phyloP scores from a whole-genome alignment of 2,888 invertebrate genomes.

The Geotrupes spiniger region DNA sequence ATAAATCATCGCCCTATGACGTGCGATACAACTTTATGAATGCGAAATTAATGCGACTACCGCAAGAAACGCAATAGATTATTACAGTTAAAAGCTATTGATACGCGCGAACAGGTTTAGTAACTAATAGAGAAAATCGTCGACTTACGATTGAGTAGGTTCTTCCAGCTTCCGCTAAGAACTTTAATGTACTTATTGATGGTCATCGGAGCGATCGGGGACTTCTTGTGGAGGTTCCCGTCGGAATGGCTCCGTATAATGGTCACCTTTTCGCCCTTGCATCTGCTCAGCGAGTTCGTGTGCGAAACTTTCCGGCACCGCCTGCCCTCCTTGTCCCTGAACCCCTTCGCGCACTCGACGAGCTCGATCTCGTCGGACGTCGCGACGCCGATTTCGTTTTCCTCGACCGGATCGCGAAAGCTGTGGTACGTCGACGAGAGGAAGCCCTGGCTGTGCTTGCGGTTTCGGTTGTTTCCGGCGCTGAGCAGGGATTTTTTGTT shows the following conservation, averaged over 20 bases:
- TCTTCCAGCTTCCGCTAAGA: constrained; percentile 77
- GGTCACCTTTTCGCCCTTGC: constrained; percentile 39
- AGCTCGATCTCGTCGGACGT: constrained; percentile 39
- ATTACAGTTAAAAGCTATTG: too few species aligned
- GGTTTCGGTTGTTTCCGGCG: constrained; percentile 27
- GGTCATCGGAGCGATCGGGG: constrained; percentile 45
- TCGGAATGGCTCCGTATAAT: constrained; percentile 70
- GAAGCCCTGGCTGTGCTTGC: constrained; percentile 35
- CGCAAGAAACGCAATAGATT: too few species aligned
- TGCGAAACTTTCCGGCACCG: constrained; percentile 39
- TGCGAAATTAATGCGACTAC: too few species aligned
- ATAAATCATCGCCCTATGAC: too few species aligned
- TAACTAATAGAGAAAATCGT: not conserved
- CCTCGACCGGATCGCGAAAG: constrained; percentile 57
- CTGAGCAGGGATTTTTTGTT: constrained; percentile 49
- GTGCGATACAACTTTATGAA: too few species aligned
- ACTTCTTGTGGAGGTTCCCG: constrained; percentile 58
- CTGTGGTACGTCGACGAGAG: constrained; percentile 58
- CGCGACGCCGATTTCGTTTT: constrained; percentile 43
- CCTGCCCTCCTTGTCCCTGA: constrained; percentile 23
- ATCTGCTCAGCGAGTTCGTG: constrained; percentile 52
- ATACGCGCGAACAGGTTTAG: not conserved
- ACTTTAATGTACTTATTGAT: constrained; percentile 70
- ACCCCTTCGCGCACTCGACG: constrained; percentile 26
- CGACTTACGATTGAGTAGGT: constrained; percentile 73